Evolutionary conservation across 2,888 invertebrate genomes (phyloP).

Genomic region (Tetramorium bicarinatum): DNA sequence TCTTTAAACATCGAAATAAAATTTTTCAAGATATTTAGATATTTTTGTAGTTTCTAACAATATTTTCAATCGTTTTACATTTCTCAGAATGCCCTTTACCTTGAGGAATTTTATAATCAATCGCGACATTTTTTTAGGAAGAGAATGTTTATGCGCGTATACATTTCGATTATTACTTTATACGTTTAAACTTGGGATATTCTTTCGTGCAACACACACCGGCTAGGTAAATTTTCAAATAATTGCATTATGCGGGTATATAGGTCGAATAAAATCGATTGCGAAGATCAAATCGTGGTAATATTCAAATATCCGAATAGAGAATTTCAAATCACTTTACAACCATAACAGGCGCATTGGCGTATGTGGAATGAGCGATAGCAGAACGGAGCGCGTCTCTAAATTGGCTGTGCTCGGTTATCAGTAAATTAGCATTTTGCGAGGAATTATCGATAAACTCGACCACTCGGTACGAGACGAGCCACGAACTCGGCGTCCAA

Average conservation of each 20-base stretch:
- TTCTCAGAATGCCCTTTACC: not conserved
- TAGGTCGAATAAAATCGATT: constrained; percentile 8
- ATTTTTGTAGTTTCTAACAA: not conserved
- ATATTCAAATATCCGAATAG: constrained; percentile 23
- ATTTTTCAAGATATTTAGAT: not conserved
- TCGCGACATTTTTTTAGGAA: not conserved
- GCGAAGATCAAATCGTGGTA: constrained; percentile 22
- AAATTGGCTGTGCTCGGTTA: constrained; percentile 57
- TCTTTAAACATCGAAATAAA: constrained; percentile 23
- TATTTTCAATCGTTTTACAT: not conserved
- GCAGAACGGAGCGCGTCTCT: constrained; percentile 36
- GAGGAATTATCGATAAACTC: constrained; percentile 64
- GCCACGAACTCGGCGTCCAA: constrained; percentile 61
- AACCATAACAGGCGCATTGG: constrained; percentile 8
- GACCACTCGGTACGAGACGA: constrained; percentile 20
- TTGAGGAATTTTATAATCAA: not conserved
- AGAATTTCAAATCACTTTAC: constrained; percentile 48
- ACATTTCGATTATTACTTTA: not conserved
- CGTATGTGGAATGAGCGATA: constrained; percentile 48
- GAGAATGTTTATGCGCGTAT: not conserved
- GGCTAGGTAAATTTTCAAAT: not conserved
- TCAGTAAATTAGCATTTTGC: constrained; percentile 69
- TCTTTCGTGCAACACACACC: not conserved
- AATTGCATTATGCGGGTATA: not conserved
- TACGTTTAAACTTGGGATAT: not conserved